Evolutionary conservation across 2,888 invertebrate species (phyloP).

Genomic region (Oasisia sp.): DNA sequence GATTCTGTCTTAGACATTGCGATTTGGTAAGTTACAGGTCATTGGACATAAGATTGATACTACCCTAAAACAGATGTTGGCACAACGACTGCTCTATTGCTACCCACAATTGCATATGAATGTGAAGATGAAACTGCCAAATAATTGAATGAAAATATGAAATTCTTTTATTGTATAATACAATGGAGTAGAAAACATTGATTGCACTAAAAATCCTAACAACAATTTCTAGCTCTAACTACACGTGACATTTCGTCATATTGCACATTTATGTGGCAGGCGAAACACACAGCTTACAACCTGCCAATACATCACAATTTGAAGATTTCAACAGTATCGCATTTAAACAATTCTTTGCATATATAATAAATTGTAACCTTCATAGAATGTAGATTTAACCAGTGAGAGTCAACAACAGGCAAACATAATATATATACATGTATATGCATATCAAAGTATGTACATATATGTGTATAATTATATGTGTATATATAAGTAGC

Average conservation of each 20-base stretch:
- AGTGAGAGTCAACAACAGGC: neutral
- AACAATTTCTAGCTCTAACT: neutral
- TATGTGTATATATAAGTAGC: neutral
- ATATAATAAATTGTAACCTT: neutral
- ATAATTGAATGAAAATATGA: neutral
- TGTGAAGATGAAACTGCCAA: neutral
- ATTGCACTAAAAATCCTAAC: neutral
- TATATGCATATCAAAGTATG: neutral
- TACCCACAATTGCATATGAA: neutral
- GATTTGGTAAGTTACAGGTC: no score
- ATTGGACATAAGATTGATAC: no score
- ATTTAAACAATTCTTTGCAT: neutral
- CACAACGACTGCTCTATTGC: neutral
- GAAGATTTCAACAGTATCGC: neutral
- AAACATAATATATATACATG: constrained; percentile 8
- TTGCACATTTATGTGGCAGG: neutral
- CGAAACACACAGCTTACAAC: neutral
- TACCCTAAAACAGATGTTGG: no score
- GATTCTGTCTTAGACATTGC: no score
- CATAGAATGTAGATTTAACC: neutral
- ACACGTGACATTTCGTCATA: neutral
- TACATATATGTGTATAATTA: neutral
- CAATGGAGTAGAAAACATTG: neutral
- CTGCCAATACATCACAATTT: neutral
- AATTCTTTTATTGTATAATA: neutral